Conservation (phyloP, 35 echinoderm and acorn worm species). For the Nesometra sesokonis region DNA sequence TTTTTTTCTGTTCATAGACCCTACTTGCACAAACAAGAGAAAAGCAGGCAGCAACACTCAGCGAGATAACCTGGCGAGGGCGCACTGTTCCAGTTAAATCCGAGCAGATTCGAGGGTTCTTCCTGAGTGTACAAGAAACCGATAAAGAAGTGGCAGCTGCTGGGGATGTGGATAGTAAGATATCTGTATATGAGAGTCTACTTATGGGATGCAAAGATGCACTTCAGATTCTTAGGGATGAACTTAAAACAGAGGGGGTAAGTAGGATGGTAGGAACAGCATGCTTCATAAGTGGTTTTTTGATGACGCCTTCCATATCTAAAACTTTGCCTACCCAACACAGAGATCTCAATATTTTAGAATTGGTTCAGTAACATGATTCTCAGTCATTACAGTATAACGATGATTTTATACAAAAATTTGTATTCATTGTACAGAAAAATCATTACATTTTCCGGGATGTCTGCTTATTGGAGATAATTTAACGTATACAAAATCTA, state of each 20-base stretch:
- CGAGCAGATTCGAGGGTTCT: conserved; percentile 68
- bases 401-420: no score
- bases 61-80: conserved; percentile 94
- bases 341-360: no score
- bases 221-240: conserved; percentile 84
- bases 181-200: conserved; percentile 88
- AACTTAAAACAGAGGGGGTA: conserved; percentile 78
- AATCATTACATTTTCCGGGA: no score
- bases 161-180: conserved; percentile 60
- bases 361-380: no score
- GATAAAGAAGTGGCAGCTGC: conserved; percentile 63
- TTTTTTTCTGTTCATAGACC: conserved; percentile 45
- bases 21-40: conserved; percentile 83
- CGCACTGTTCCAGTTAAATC: conserved; percentile 72
- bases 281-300: no score
- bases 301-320: no score
- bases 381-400: no score
- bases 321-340: no score
- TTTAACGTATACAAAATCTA: no score
- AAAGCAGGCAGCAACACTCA: conserved; percentile 89
- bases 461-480: no score
- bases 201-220: conserved; percentile 95
- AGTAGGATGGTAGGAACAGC: conserved; percentile 21
- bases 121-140: conserved; percentile 74
- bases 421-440: no score